phyloP scores from a whole-genome alignment of 2,797 vertebrate species.

The Urocyon cinereoargenteus region DNA sequence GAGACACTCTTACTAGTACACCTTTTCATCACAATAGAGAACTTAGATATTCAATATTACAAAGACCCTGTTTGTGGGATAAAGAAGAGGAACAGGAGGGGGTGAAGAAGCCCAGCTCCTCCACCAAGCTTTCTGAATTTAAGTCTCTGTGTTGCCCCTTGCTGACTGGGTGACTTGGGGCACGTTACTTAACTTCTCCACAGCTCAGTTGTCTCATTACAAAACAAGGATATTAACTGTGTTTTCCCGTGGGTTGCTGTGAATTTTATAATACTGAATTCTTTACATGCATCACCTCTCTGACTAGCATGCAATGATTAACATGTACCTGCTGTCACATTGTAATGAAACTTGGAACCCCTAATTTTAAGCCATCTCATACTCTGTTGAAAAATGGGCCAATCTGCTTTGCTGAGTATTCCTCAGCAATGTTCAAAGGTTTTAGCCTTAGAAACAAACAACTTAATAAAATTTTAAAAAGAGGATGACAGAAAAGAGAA shows the following conservation, averaged over 20 bases:
- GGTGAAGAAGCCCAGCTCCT: neutral
- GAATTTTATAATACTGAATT: neutral
- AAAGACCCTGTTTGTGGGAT: neutral
- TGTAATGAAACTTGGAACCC: neutral
- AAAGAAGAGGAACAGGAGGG: neutral
- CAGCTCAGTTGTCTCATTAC: neutral
- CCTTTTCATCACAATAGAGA: neutral
- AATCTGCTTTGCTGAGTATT: neutral
- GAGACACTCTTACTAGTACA: neutral
- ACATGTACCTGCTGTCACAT: neutral
- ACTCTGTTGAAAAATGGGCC: neutral
- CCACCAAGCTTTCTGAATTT: too few species aligned
- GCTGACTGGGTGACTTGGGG: neutral
- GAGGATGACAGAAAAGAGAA: neutral
- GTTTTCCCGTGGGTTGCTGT: neutral
- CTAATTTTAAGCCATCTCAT: slow-evolving; percentile 27
- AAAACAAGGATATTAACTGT: neutral
- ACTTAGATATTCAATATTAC: neutral
- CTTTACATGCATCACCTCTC: neutral
- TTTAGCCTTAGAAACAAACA: neutral
- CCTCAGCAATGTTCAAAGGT: neutral
- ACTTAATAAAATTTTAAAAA: neutral
- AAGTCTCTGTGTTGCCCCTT: too few species aligned
- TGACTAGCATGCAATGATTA: neutral
- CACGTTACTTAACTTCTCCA: neutral